A percentile compares a stretch with the other conserved stretches of the same genome.
These are phyloP conservation scores for Drosophila neotestacea DNA, from an alignment of 2,888 invertebrate genomes.

Conservation along the genomic window DNA sequence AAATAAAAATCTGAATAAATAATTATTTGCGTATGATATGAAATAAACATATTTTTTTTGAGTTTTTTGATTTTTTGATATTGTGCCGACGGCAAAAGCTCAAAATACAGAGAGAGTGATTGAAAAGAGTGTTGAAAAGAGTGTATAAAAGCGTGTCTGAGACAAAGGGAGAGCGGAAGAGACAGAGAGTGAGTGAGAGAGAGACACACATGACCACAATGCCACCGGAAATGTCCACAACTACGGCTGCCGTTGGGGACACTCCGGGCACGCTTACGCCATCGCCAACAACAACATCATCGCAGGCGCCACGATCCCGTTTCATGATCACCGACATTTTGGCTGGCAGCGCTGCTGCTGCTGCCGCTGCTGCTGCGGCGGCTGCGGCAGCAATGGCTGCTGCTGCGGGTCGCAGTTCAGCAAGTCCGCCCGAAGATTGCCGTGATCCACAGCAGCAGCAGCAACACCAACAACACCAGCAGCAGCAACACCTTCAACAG, in stretches of 20 bases:
- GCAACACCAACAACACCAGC: slow-evolving; percentile 65
- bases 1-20: no score
- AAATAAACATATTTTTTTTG: slow-evolving; percentile 18
- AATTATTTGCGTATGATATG: background rate
- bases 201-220: slow-evolving; percentile 82
- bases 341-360: slow-evolving; percentile 87
- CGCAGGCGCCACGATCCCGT: slow-evolving; percentile 89
- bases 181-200: background rate
- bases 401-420: slow-evolving; percentile 57
- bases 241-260: slow-evolving; percentile 77
- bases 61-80: slow-evolving; percentile 37
- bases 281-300: slow-evolving; percentile 55
- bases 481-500: slow-evolving; percentile 75
- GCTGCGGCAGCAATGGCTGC: slow-evolving; percentile 60
- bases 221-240: slow-evolving; percentile 83
- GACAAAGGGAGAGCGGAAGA: background rate
- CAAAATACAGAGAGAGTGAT: background rate
- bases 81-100: slow-evolving; percentile 52
- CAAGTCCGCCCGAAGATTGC: slow-evolving; percentile 60
- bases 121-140: background rate
- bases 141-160: background rate
- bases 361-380: slow-evolving; percentile 76
- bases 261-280: slow-evolving; percentile 68
- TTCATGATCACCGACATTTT: slow-evolving; percentile 97
- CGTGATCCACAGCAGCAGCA: slow-evolving; percentile 68